phyloP scores from a whole-genome alignment of 2,797 vertebrate genomes.

The Bradypodion pumilum region DNA sequence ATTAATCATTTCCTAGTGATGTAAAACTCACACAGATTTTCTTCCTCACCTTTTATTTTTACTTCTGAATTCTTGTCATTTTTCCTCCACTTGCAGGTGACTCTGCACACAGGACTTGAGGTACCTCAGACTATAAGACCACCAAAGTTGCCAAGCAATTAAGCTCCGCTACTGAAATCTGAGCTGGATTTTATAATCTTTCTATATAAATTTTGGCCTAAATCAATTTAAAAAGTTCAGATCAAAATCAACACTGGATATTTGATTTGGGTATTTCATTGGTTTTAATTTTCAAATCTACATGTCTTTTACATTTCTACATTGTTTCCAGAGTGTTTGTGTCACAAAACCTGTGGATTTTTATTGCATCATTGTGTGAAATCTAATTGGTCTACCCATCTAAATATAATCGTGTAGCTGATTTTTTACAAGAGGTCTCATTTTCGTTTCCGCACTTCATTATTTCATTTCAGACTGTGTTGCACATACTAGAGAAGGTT shows the following conservation, averaged over 20 bases:
- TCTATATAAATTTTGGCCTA: conserved; percentile 19
- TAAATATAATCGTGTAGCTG: background rate
- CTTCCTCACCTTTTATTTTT: conserved; percentile 2
- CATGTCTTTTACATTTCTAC: conserved; percentile 39
- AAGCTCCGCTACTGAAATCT: conserved; percentile 22
- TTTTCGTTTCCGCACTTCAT: conserved; percentile 7
- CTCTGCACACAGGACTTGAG: conserved; percentile 91
- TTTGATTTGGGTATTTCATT: background rate
- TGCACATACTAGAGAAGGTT: background rate
- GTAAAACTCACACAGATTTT: background rate
- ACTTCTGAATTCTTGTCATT: conserved; percentile 27
- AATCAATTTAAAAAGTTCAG: conserved; percentile 34
- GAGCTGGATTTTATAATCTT: conserved; percentile 61
- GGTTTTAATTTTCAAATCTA: conserved; percentile 30
- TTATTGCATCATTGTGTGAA: background rate
- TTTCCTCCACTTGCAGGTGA: conserved; percentile 82
- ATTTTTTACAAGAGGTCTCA: background rate
- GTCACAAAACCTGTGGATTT: conserved; percentile 39
- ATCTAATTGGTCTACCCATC: background rate
- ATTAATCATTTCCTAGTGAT: background rate
- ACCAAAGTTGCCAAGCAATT: conserved; percentile 73
- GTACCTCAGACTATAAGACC: conserved; percentile 85
- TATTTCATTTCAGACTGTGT: background rate
- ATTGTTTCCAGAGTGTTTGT: conserved; percentile 43
- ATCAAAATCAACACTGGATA: conserved; percentile 38